These are phyloP conservation scores for Anneissia japonica DNA, from an alignment of 35 echinoderm and acorn worm species.

Conservation along the genomic window DNA sequence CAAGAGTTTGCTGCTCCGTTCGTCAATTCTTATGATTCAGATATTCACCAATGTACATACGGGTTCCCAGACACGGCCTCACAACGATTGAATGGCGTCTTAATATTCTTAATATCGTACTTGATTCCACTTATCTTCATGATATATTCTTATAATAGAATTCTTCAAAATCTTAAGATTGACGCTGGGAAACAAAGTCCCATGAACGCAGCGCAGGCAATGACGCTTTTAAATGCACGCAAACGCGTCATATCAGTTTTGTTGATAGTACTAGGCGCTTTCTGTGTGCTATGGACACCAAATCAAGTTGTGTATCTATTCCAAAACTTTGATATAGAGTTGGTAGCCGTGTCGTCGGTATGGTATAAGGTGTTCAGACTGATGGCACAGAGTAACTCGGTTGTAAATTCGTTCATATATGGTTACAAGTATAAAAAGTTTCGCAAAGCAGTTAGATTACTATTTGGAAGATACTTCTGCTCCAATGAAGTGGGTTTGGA, in stretches of 20 bases:
- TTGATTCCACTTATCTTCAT: conserved; percentile 81
- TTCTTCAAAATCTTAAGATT: conserved; percentile 55
- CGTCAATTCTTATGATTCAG: conserved; percentile 49
- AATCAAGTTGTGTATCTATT: conserved; percentile 86
- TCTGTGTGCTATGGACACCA: conserved; percentile 76
- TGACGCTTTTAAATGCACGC: conserved; percentile 57
- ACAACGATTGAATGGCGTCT: conserved; percentile 43
- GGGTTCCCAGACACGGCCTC: conserved; percentile 16
- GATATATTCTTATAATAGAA: conserved; percentile 71
- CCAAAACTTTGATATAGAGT: conserved; percentile 43
- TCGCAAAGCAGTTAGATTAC: conserved; percentile 64
- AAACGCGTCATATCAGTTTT: conserved; percentile 72
- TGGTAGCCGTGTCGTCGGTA: conserved; percentile 17
- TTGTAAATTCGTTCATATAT: conserved; percentile 91
- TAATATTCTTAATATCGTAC: conserved; percentile 75
- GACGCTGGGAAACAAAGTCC: conserved; percentile 1
- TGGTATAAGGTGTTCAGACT: conserved; percentile 63
- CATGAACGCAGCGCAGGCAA: conserved; percentile 22
- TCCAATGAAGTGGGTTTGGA: background rate
- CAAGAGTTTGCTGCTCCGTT: conserved; percentile 74
- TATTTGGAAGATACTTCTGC: background rate
- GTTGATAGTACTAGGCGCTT: conserved; percentile 69
- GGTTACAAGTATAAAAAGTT: conserved; percentile 89
- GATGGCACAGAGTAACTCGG: conserved; percentile 77
- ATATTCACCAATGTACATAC: conserved; percentile 44